Conservation (phyloP, 2,888 invertebrate genomes). For the Lasioglossum pauxillum region DNA sequence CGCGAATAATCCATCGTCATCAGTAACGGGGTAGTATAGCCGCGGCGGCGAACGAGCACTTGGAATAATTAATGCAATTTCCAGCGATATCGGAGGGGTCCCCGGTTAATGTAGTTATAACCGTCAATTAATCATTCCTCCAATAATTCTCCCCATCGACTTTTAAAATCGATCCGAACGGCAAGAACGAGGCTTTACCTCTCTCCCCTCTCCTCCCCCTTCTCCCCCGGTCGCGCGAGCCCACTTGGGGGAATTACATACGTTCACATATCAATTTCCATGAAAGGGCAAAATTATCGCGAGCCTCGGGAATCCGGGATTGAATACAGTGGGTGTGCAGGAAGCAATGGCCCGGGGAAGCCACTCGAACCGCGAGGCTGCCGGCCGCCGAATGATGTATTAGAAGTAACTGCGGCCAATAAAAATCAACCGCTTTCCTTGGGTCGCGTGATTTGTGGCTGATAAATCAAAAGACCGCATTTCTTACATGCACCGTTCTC, state of each 20-base stretch:
- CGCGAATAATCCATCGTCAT: constrained; percentile 61
- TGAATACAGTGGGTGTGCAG: constrained; percentile 58
- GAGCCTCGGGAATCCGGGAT: constrained; percentile 60
- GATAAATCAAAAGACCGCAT: constrained; percentile 74
- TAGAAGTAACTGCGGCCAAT: constrained; percentile 75
- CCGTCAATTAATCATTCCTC: constrained; percentile 69
- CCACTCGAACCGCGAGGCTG: constrained; percentile 48
- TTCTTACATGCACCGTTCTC: constrained; percentile 68
- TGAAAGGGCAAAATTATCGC: constrained; percentile 62
- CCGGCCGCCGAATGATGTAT: constrained; percentile 70
- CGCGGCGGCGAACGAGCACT: constrained; percentile 64
- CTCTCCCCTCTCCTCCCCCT: not conserved
- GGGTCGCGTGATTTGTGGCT: constrained; percentile 73
- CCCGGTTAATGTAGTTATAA: constrained; percentile 69
- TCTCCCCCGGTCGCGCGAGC: constrained; percentile 8
- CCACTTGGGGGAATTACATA: constrained; percentile 46
- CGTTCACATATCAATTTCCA: constrained; percentile 57
- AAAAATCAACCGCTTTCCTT: constrained; percentile 76
- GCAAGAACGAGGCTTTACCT: constrained; percentile 34
- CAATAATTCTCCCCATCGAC: constrained; percentile 61
- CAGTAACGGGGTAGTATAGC: constrained; percentile 49
- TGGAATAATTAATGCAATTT: constrained; percentile 73
- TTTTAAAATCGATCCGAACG: constrained; percentile 53
- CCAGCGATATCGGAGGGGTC: constrained; percentile 53
- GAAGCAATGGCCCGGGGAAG: constrained; percentile 63